Evolutionary conservation across 2,113 vertebrate species (phyloP), one percentile per base, ranked within the genome.

Genomic region (Connochaetes taurinus): DNA sequence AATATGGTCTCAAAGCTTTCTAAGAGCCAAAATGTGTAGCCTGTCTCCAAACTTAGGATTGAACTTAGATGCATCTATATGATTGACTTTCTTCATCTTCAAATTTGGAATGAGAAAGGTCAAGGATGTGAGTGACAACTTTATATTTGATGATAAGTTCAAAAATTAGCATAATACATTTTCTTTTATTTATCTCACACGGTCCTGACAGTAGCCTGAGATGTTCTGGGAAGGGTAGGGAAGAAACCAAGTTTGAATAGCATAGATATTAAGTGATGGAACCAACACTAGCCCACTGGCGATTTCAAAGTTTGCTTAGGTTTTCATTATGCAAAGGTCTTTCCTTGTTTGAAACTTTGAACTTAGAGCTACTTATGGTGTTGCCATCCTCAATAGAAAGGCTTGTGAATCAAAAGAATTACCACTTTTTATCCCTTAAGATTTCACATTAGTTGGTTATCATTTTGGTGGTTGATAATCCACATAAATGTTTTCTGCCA

Each of bases 261-360:
- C 13, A 6, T 47, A 45, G 19, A 52, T 76, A 43, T 9, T 52
- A 81, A 36, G 8, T 71, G 31, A 27, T 53, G 16, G 23, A 47
- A 23, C 19, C 31, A 33, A 58, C 7, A 84, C n/a, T 78, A 67
- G 31, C 19, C 6, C 10, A 17, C 19, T 55, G 23, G 7, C 4
- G 2, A 40, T 90, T 74, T 88, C 12, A 29, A 55, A 40, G 36
- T 55, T 31, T 29, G 13, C 25, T 82, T 71, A 60, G 81, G 21
- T 94, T 92, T 94, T 94, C 43, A 33, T 67, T 62, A n/a, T n/a
- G 10, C 27, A 87, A 83, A 91, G 21, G 9, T 93, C 47, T 97
- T 84, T 85, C 13, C 8, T 47, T 6, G 52, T 86, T 88, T 85
- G 64, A 95, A 95, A 76, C 4, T 62, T 50, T 92, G 58, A 93